These are phyloP conservation scores for Cyprinella venusta DNA, from an alignment of 2,797 vertebrate genomes.

Conservation along the genomic window DNA sequence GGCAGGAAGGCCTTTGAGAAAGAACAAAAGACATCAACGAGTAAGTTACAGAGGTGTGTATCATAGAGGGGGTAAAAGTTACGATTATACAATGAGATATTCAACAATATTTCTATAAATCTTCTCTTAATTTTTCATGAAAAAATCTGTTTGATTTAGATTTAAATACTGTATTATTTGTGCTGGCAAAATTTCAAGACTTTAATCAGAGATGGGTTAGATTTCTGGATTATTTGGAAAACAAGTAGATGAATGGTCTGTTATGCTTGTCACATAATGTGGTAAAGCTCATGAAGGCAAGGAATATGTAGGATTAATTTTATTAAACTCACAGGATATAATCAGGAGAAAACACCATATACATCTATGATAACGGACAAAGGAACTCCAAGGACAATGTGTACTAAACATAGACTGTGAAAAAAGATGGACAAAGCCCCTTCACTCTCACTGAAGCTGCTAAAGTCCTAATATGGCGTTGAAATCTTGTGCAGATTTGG, in stretches of 20 bases:
- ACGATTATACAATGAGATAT: background rate
- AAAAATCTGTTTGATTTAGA: background rate
- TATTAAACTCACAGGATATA: no score
- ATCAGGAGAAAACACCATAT: no score
- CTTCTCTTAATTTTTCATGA: background rate
- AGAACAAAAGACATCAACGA: background rate
- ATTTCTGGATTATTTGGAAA: background rate
- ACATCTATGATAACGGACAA: no score
- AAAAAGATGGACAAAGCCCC: no score
- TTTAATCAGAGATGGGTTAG: background rate
- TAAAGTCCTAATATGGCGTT: no score
- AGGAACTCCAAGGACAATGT: no score
- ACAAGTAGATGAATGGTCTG: background rate
- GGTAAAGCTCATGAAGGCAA: no score
- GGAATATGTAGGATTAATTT: no score
- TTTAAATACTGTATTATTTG: background rate
- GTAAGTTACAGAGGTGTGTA: background rate
- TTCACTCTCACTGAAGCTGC: no score
- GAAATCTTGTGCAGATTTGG: no score
- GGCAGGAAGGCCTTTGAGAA: slow-evolving; percentile 76
- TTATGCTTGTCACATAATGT: background rate
- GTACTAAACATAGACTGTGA: no score
- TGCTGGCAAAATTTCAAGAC: background rate
- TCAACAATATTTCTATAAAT: background rate
- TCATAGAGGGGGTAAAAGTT: background rate